phyloP scores from a whole-genome alignment of 1,140 invertebrate species.

The Procambarus virginalis region DNA sequence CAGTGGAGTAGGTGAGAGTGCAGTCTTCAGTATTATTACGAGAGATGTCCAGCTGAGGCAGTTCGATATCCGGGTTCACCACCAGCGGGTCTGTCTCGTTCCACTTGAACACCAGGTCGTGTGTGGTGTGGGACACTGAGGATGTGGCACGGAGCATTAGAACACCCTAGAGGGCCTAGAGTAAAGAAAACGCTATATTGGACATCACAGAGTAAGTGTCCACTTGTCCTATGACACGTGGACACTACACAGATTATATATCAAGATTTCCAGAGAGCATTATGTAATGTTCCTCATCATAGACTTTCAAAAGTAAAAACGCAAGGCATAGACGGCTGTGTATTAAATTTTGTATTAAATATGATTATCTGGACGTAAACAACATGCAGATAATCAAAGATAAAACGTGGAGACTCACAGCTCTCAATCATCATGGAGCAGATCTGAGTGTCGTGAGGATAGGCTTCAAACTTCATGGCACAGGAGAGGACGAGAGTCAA shows the following conservation, averaged over 20 bases:
- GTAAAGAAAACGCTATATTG: no score
- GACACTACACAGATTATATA: no score
- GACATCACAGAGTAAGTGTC: no score
- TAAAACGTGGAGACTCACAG: constrained; percentile 78
- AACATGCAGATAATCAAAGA: no score
- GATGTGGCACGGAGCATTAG: not conserved
- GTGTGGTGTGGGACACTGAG: constrained; percentile 90
- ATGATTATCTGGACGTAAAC: no score
- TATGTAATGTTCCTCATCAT: no score
- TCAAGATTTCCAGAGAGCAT: no score
- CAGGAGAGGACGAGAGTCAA: constrained; percentile 90
- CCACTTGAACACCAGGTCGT: constrained; percentile 89
- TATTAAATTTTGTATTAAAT: no score
- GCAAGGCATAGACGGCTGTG: no score
- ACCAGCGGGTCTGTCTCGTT: constrained; percentile 90
- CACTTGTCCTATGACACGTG: no score
- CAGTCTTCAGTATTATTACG: constrained; percentile 91
- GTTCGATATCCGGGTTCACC: constrained; percentile 88
- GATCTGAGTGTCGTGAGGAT: constrained; percentile 91
- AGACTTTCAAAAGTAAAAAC: no score
- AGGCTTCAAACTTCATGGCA: constrained; percentile 94
- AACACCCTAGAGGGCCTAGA: not conserved
- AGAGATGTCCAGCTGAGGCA: constrained; percentile 89
- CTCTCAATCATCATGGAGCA: constrained; percentile 95
- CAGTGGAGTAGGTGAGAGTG: constrained; percentile 90